phyloP scores from a whole-genome alignment of 2,888 invertebrate species.

The Nudaria mundana region DNA sequence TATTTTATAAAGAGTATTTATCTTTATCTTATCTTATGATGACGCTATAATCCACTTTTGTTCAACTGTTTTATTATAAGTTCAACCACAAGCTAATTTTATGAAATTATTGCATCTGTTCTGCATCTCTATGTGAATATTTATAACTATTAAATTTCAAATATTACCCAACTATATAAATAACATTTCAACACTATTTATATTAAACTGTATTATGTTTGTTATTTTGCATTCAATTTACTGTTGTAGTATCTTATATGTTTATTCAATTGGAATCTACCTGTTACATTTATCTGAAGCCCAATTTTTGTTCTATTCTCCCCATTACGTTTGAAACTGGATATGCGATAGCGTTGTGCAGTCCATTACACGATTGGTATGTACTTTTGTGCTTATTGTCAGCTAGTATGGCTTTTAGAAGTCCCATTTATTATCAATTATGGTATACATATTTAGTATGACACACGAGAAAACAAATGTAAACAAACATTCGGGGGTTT shows the following conservation, averaged over 20 bases:
- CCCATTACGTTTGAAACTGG: constrained; percentile 60
- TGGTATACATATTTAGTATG: no score
- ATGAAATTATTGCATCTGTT: constrained; percentile 29
- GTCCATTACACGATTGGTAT: constrained; percentile 51
- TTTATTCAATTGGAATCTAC: constrained; percentile 18
- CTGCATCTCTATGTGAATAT: constrained; percentile 32
- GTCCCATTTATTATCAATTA: no score
- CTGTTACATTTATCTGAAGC: constrained; percentile 28
- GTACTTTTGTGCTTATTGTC: constrained; percentile 33
- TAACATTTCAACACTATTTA: no score
- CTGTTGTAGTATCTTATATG: no score
- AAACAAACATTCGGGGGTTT: no score
- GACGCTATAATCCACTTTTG: no score
- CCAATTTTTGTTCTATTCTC: constrained; percentile 38
- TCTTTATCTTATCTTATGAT: no score
- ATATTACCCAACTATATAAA: no score
- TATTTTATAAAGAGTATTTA: no score
- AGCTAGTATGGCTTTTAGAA: no score
- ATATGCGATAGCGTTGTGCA: constrained; percentile 51
- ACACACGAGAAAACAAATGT: no score
- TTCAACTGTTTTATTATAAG: neutral
- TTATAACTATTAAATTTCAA: constrained; percentile 16
- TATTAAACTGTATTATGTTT: constrained; percentile 4
- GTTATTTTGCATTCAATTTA: no score
- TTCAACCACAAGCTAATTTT: neutral